Evolutionary conservation across 2,888 invertebrate genomes (phyloP).

Genomic region (Meliscaeva auricollis): DNA sequence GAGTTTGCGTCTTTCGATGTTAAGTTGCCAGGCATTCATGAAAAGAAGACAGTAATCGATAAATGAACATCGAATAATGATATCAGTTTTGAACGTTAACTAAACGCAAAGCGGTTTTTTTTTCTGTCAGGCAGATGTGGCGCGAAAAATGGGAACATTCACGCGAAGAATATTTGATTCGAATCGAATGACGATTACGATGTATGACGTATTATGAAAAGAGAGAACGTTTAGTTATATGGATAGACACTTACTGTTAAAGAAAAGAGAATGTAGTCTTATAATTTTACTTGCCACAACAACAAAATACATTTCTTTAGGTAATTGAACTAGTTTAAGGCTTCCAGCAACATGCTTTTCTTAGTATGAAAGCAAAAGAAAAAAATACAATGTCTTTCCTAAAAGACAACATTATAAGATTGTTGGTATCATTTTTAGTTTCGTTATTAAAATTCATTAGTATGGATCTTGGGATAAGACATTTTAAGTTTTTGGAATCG

Average conservation of each 20-base stretch:
- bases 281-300: not conserved
- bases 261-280: not conserved
- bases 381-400: too few species aligned
- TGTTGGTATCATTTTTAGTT: too few species aligned
- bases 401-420: too few species aligned
- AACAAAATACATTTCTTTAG: not conserved
- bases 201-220: not conserved
- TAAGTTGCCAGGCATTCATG: constrained; percentile 81
- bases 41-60: constrained; percentile 41
- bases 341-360: not conserved
- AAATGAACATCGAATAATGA: constrained; percentile 68
- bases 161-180: not conserved
- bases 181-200: not conserved
- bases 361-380: too few species aligned
- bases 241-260: not conserved
- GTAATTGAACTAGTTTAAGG: not conserved
- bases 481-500: too few species aligned
- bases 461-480: too few species aligned
- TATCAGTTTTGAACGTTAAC: constrained; percentile 1
- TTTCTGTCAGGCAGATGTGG: constrained; percentile 18
- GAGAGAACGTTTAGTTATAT: not conserved
- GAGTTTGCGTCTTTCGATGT: constrained; percentile 84
- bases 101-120: constrained; percentile 39
- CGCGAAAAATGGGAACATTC: not conserved
- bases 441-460: too few species aligned